Evolutionary conservation across 2,888 invertebrate genomes (phyloP), one percentile per base, ranked within the genome.

Genomic region (Sinentomon sp.): DNA sequence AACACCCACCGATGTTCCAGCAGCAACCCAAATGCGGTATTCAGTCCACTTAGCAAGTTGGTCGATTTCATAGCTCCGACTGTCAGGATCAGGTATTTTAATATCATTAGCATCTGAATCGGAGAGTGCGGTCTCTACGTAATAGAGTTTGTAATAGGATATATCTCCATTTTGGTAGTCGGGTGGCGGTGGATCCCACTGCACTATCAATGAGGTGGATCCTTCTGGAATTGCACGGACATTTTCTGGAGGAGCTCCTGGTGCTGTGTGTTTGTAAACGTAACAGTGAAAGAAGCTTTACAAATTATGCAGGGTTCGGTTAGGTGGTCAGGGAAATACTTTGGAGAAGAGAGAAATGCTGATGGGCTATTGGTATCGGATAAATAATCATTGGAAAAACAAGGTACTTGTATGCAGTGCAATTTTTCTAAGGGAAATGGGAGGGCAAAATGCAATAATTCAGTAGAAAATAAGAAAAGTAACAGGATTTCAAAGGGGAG

Each of bases 1-100:
- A 58, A 87, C 85, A 51, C 94, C 94, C 45, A 89, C 82, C 49
- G 72, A 73, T 47, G 92, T 94, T 50, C 85, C 85, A 42, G 92
- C 92, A 46, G 83, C 63, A 50, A 92, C 78, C 83, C 85, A 85
- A 50, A 94, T 73, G 55, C 82, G 72, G 64, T 94, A 94, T 56
- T 80, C 74, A 38, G 87, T 87, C 83, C 83, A 92, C 41, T 77
- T 73, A 53, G 75, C 73, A 50, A 92, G 67, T 56, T 82, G 80
- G 53, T 80, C 77, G 58, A 89, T 63, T 41, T 72, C 60, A 58
- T 77, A 72, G 50, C 64, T 62, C 38, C 77, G 76, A 51, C 64
- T 64, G 58, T 75, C 77, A 23, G 53, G 50, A 28, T 49, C 49
- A 21, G 52, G 48, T 51, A 75, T 65, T 52, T 64, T 75, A 55